phyloP scores from a whole-genome alignment of 1,140 invertebrate genomes.

The Lordiphosa stackelbergi region DNA sequence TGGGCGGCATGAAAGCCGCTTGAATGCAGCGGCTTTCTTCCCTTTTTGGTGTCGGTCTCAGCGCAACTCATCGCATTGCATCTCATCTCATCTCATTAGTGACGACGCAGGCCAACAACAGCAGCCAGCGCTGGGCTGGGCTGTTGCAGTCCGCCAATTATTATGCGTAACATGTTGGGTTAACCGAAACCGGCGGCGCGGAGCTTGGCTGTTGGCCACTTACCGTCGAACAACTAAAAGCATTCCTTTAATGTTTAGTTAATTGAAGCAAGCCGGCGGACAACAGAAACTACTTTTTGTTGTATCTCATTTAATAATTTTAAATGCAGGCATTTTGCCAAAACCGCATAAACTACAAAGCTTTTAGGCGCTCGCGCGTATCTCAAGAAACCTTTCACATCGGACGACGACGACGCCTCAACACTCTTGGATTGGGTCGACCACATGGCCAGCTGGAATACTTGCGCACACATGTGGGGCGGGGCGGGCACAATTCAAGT shows the following conservation, averaged over 20 bases:
- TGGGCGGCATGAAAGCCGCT: too few relatives aligned
- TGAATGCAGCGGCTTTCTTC: too few relatives aligned
- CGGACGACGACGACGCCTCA: constrained; percentile 14
- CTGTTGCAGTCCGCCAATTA: constrained; percentile 45
- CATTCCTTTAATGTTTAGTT: constrained; percentile 70
- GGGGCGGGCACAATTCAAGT: constrained; percentile 38
- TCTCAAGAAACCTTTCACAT: constrained; percentile 47
- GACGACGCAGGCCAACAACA: neutral
- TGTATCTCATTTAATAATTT: constrained; percentile 46
- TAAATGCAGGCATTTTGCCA: constrained; percentile 65
- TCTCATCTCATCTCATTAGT: constrained; percentile 6
- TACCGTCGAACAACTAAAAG: constrained; percentile 52
- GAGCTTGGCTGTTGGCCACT: constrained; percentile 39
- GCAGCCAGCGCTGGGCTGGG: constrained; percentile 1
- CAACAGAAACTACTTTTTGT: constrained; percentile 38
- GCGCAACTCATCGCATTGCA: too few relatives aligned
- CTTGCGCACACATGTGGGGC: neutral
- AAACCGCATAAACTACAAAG: constrained; percentile 67
- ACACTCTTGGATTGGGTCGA: constrained; percentile 16
- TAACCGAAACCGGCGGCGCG: constrained; percentile 32
- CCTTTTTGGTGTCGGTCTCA: too few relatives aligned
- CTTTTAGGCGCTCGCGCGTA: constrained; percentile 57
- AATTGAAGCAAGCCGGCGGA: constrained; percentile 55
- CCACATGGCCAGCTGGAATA: constrained; percentile 15
- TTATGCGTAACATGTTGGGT: constrained; percentile 69